phyloP scores from a whole-genome alignment of 2,113 vertebrate genomes.

The Strigops habroptila region DNA sequence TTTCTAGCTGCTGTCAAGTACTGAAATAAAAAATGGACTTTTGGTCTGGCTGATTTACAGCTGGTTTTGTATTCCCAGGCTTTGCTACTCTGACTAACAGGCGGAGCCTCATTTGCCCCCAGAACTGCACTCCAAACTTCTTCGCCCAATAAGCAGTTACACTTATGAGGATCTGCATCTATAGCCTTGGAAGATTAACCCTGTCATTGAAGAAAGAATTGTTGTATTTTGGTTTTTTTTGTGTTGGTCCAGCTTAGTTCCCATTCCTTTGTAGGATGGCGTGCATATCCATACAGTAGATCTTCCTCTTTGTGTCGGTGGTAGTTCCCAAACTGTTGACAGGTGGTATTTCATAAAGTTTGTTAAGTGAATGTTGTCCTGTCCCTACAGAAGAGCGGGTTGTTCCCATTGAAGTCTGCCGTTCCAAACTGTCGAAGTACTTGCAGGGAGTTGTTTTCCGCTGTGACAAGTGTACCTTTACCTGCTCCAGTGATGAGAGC shows the following conservation, averaged over 20 bases:
- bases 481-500: slow-evolving; percentile 93
- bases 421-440: slow-evolving; percentile 95
- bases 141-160: not conserved
- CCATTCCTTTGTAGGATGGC: not conserved
- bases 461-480: slow-evolving; percentile 98
- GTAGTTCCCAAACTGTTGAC: not conserved
- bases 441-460: slow-evolving; percentile 94
- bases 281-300: not conserved
- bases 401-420: slow-evolving; percentile 93
- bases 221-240: not conserved
- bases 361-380: slow-evolving; percentile 26
- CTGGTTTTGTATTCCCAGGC: not conserved
- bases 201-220: not conserved
- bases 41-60: not conserved
- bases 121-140: not conserved
- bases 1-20: not conserved
- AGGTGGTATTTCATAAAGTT: not conserved
- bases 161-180: not conserved
- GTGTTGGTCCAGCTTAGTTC: not conserved
- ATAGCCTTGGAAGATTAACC: not conserved
- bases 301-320: not conserved
- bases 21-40: not conserved
- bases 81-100: not conserved
- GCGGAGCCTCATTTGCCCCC: not conserved
- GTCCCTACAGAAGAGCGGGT: slow-evolving; percentile 90